These are phyloP conservation scores for Enteromius fasciolatus DNA, from an alignment of 2,797 vertebrate species.

Conservation along the genomic window DNA sequence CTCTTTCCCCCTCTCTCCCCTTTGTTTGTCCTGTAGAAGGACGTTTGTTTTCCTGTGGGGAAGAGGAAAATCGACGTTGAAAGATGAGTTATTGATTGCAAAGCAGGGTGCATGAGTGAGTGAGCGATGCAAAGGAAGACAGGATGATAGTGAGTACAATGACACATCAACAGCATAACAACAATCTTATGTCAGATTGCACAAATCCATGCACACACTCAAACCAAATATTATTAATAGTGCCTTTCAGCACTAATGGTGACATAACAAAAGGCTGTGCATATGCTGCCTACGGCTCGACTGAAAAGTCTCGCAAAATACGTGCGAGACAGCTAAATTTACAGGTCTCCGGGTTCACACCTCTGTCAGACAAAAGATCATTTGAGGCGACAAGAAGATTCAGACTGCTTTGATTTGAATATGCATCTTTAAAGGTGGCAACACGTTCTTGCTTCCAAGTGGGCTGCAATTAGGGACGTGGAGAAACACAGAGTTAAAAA, in stretches of 20 bases:
- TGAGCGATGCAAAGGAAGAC: slow-evolving; percentile 57
- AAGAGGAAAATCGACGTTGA: slow-evolving; percentile 72
- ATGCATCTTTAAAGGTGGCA: background rate
- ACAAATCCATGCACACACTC: background rate
- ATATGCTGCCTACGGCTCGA: slow-evolving; percentile 46
- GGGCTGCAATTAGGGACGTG: background rate
- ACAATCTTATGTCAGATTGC: slow-evolving; percentile 18
- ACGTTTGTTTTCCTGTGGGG: slow-evolving; percentile 79
- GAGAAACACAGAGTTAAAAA: slow-evolving; percentile 10
- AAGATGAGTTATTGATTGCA: slow-evolving; percentile 82
- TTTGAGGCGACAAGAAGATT: background rate
- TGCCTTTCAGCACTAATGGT: slow-evolving; percentile 19
- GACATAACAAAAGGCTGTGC: slow-evolving; percentile 5
- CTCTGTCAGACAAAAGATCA: slow-evolving; percentile 11
- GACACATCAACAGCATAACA: slow-evolving; percentile 35
- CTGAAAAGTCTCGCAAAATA: slow-evolving; percentile 23
- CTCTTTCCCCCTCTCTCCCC: slow-evolving; percentile 12
- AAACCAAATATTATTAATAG: slow-evolving; percentile 6
- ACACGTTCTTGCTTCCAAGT: background rate
- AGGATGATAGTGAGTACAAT: slow-evolving; percentile 57
- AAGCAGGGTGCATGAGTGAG: slow-evolving; percentile 61
- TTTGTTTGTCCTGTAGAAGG: slow-evolving; percentile 79
- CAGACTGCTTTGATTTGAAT: background rate
- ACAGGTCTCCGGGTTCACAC: slow-evolving; percentile 15
- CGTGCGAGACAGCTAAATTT: slow-evolving; percentile 33